These are phyloP conservation scores for Diorhabda elongata DNA, from an alignment of 1,140 invertebrate species.

Conservation along the genomic window DNA sequence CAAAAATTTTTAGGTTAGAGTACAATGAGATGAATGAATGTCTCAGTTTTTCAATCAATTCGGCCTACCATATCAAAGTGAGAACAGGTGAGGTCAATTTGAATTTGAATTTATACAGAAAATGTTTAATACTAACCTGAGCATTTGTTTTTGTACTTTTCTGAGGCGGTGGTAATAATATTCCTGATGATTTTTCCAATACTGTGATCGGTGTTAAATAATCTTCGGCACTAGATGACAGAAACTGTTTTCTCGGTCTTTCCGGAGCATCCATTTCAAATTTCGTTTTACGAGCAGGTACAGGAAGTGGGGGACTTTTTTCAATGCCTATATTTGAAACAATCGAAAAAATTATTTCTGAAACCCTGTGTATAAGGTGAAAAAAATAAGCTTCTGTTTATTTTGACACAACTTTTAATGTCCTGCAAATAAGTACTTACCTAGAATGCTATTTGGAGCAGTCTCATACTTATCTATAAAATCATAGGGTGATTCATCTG, in stretches of 20 bases:
- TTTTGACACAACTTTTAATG: too few relatives aligned
- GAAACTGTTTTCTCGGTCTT: constrained; percentile 47
- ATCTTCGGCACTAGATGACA: constrained; percentile 44
- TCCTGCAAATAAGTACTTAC: not conserved
- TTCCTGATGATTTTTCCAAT: constrained; percentile 29
- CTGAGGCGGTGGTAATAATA: constrained; percentile 46
- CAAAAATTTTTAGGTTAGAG: too few relatives aligned
- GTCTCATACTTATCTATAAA: constrained; percentile 45
- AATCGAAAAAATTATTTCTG: too few relatives aligned
- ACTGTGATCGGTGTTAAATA: constrained; percentile 58
- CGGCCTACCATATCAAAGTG: too few relatives aligned
- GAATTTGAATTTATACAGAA: not conserved
- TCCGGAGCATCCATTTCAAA: constrained; percentile 50
- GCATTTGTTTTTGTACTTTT: constrained; percentile 28
- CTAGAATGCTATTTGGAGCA: constrained; percentile 40
- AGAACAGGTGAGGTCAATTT: not conserved
- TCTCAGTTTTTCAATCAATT: too few relatives aligned
- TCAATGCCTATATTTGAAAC: constrained; percentile 32
- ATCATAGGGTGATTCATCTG: constrained; percentile 57
- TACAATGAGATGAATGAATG: too few relatives aligned
- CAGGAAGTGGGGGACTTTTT: constrained; percentile 57
- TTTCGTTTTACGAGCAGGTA: constrained; percentile 57
- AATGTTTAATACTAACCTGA: constrained; percentile 8
- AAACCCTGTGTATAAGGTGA: too few relatives aligned
- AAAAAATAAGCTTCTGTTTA: too few relatives aligned